Conservation (phyloP, 2,888 invertebrate species). For the Gerris lacustris region DNA sequence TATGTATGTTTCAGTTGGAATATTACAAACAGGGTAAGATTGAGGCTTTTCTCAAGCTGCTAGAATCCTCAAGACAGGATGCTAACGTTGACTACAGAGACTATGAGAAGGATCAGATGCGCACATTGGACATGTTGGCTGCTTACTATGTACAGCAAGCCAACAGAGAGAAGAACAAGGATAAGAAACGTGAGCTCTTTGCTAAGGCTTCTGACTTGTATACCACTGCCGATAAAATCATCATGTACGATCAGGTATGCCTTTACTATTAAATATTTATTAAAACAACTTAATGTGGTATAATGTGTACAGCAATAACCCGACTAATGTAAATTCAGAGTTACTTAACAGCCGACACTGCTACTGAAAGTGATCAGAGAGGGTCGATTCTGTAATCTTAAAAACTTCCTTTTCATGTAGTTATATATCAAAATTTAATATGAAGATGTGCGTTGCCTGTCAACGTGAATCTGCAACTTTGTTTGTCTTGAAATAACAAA, state of each 20-base stretch:
- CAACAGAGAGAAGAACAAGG: slow-evolving; percentile 87
- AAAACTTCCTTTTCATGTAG: too few species aligned
- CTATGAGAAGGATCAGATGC: slow-evolving; percentile 95
- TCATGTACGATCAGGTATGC: slow-evolving; percentile 94
- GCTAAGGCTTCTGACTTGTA: slow-evolving; percentile 94
- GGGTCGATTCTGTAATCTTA: too few species aligned
- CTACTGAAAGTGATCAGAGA: too few species aligned
- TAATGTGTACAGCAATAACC: too few species aligned
- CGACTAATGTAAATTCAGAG: too few species aligned
- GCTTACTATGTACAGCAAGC: slow-evolving; percentile 96
- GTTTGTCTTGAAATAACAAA: too few species aligned
- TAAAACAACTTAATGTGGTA: too few species aligned
- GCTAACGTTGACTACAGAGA: slow-evolving; percentile 78
- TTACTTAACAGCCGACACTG: too few species aligned
- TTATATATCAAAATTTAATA: too few species aligned
- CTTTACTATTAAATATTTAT: background rate
- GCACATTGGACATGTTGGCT: slow-evolving; percentile 91
- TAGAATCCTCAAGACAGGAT: slow-evolving; percentile 76
- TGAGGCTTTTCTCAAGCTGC: slow-evolving; percentile 84
- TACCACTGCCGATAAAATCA: slow-evolving; percentile 96
- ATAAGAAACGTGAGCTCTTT: slow-evolving; percentile 85
- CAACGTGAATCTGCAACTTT: too few species aligned
- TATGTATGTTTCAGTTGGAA: slow-evolving; percentile 56
- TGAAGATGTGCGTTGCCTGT: too few species aligned
- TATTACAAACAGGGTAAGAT: slow-evolving; percentile 91